Evolutionary conservation across 2,113 vertebrate genomes (phyloP), one percentile per base, ranked within the genome.

Genomic region (Petroica traversi): DNA sequence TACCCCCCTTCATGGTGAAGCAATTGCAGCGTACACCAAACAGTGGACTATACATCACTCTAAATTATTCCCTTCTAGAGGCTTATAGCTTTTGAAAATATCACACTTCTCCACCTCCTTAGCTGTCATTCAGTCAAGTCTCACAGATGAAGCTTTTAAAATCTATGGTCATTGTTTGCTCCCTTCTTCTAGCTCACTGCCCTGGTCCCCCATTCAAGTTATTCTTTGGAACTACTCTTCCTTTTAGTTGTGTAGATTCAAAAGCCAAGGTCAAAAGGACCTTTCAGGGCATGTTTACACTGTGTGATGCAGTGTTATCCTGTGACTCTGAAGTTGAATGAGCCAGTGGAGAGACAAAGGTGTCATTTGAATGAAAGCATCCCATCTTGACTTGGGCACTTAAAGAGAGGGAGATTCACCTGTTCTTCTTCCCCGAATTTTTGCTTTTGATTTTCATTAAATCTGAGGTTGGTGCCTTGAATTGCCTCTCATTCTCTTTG

Each of bases 241-340:
- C 8, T 96, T 95, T 76, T 46, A 48, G 61, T 73, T 89, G 71
- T 80, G 31, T 67, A 24, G 58, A 74, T 77, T 90, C 33, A 92
- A 92, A 94, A 94, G 67, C 34, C 58, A 73, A 92, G 85, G 88
- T 92, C 91, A 90, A 77, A 95, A 68, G 58, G 51, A 46, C 67
- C 31, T 88, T 88, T 79, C 40, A 43, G 67, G 79, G 78, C 90
- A 80, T 31, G 59, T 85, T 75, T 83, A 29, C 26, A 18, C 49
- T 45, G 63, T 0, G 0, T 2, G 24, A 34, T 34, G 78, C 45
- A 51, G 75, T 43, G 85, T 66, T 66, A 77, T 28, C 64, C 72
- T 92, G 59, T 1, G 10, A 46, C 63, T 92, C 68, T 2, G 25
- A 93, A 43, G 78, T 36, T 73, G 90, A 79, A 76, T 57, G 68